Conservation (phyloP, 1,140 invertebrate species). For the Procambarus clarkii region DNA sequence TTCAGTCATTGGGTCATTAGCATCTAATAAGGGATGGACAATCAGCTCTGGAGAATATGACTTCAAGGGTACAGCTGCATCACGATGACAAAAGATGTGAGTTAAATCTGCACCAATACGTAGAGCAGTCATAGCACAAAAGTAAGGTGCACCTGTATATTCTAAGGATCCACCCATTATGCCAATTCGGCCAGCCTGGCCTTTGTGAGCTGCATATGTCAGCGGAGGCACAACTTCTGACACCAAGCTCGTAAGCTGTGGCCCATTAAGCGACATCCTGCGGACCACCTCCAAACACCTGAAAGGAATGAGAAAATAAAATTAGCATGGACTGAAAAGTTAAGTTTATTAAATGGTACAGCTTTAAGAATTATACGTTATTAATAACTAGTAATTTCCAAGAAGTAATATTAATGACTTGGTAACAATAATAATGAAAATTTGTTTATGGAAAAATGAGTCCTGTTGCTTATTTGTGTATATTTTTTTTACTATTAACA, state of each 20-base stretch:
- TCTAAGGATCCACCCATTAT: constrained; percentile 94
- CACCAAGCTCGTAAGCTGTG: constrained; percentile 33
- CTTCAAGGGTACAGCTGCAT: constrained; percentile 93
- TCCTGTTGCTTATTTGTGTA: no score
- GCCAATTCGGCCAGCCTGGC: constrained; percentile 91
- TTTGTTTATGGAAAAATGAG: no score
- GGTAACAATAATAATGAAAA: no score
- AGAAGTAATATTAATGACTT: no score
- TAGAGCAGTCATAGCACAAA: constrained; percentile 91
- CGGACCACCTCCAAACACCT: constrained; percentile 37
- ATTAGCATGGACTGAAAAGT: no score
- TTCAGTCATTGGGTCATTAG: constrained; percentile 80
- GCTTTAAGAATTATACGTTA: no score
- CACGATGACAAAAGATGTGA: constrained; percentile 91
- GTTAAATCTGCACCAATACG: constrained; percentile 93
- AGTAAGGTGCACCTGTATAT: constrained; percentile 98
- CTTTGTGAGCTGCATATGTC: constrained; percentile 85
- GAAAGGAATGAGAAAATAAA: background rate
- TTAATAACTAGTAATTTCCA: no score
- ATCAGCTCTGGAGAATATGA: constrained; percentile 97
- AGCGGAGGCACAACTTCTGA: constrained; percentile 82
- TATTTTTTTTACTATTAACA: no score
- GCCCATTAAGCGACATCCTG: constrained; percentile 33
- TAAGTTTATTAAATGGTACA: no score
- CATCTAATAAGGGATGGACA: constrained; percentile 88